A percentile compares a stretch with the other conserved stretches of the same genome.
phyloP scores from a whole-genome alignment of 2,797 vertebrate genomes.

The Myotis myotis region DNA sequence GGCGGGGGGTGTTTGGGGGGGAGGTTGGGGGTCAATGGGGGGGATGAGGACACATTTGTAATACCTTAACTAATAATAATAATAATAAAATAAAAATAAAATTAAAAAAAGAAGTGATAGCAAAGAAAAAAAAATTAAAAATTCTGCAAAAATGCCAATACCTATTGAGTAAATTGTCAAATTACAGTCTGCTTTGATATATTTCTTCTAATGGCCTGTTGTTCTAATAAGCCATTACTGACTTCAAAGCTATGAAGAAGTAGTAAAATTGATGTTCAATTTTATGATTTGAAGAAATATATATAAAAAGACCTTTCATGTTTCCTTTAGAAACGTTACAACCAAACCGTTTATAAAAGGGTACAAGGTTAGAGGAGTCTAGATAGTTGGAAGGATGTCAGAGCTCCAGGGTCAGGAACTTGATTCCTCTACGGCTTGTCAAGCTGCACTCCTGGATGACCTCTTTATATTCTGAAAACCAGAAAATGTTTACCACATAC shows the following conservation, averaged over 20 bases:
- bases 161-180: constrained; percentile 18
- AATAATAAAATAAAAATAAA: too few species aligned
- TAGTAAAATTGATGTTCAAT: constrained; percentile 40
- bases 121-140: too few species aligned
- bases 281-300: constrained; percentile 52
- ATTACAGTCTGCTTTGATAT: constrained; percentile 42
- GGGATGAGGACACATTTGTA: too few species aligned
- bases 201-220: constrained; percentile 37
- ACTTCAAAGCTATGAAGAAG: constrained; percentile 45
- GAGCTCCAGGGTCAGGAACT: neutral
- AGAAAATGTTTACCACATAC: neutral
- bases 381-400: neutral
- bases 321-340: neutral
- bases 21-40: too few species aligned
- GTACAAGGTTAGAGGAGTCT: neutral
- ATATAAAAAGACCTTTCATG: constrained; percentile 24
- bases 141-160: neutral
- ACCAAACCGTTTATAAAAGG: neutral
- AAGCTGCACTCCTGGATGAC: neutral
- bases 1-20: too few species aligned
- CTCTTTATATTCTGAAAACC: neutral
- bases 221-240: constrained; percentile 47
- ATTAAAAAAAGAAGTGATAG: too few species aligned
- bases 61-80: too few species aligned
- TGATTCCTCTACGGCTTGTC: neutral